A percentile compares a stretch with the other conserved stretches of the same genome.
Conservation (phyloP, 2,113 vertebrate genomes). For the Anolis carolinensis region DNA sequence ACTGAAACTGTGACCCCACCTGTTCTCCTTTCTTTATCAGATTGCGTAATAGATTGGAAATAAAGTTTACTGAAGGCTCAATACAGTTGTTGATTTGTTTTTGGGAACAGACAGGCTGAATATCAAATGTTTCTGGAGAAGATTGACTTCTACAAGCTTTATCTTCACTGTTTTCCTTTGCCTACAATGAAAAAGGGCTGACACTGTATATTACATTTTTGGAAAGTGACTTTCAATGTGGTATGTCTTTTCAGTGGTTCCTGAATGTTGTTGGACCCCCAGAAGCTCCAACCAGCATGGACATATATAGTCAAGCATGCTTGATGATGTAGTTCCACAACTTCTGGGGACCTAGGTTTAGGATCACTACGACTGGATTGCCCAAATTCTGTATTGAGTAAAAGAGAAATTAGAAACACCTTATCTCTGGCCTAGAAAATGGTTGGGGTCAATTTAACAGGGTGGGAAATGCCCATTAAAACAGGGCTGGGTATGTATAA, state of each 20-base stretch:
- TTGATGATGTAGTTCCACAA: not conserved
- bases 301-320: not conserved
- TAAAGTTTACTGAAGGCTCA: conserved; percentile 21
- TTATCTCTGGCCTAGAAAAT: not conserved
- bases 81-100: not conserved
- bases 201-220: not conserved
- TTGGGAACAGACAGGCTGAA: not conserved
- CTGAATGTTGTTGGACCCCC: not conserved
- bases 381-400: not conserved
- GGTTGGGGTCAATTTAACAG: not conserved
- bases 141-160: not conserved
- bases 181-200: not conserved
- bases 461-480: not conserved
- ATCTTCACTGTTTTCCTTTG: not conserved
- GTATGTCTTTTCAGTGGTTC: not conserved
- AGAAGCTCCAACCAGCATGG: not conserved
- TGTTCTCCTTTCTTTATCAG: conserved; percentile 12
- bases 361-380: not conserved
- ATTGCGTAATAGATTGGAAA: conserved; percentile 27
- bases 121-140: not conserved
- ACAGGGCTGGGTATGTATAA: not conserved
- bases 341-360: not conserved
- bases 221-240: not conserved
- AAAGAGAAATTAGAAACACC: not conserved
- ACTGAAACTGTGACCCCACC: not conserved